Conservation (phyloP, 2,888 invertebrate genomes). For the Bhutanitis thaidina region DNA sequence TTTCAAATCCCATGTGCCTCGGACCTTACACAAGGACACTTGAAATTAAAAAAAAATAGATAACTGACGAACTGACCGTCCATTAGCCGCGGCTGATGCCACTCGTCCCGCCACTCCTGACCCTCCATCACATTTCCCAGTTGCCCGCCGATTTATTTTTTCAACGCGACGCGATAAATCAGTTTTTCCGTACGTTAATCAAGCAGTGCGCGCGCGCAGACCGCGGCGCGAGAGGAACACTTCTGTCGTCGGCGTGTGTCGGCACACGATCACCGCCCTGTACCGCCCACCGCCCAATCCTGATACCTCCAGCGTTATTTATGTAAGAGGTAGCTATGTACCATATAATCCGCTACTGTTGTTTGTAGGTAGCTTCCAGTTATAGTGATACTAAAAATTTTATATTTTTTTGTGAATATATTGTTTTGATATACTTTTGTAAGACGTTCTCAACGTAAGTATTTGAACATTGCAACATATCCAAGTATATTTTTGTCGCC, state of each 20-base stretch:
- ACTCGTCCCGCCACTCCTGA: constrained; percentile 73
- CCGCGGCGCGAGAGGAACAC: constrained; percentile 77
- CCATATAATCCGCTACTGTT: constrained; percentile 29
- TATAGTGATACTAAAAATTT: not conserved
- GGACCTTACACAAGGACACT: not conserved
- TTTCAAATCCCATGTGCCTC: not conserved
- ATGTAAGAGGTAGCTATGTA: constrained; percentile 31
- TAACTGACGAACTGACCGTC: constrained; percentile 60
- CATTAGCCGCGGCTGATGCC: constrained; percentile 66
- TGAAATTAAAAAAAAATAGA: constrained; percentile 4
- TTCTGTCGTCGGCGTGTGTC: constrained; percentile 88
- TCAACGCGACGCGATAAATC: constrained; percentile 78
- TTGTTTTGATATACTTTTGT: no score
- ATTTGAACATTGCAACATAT: no score
- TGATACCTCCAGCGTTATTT: constrained; percentile 42
- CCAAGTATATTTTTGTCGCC: no score
- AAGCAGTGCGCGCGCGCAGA: constrained; percentile 50
- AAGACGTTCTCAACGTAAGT: no score
- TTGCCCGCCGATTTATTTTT: constrained; percentile 65
- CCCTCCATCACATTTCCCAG: constrained; percentile 75
- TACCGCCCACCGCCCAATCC: constrained; percentile 55
- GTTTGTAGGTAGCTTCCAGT: constrained; percentile 26
- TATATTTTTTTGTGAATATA: no score
- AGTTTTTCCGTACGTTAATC: constrained; percentile 49
- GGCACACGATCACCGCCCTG: constrained; percentile 35